A percentile compares a stretch with the other conserved stretches of the same genome.
Conservation (phyloP, 2,113 vertebrate species). For the Leucopternis melanops region DNA sequence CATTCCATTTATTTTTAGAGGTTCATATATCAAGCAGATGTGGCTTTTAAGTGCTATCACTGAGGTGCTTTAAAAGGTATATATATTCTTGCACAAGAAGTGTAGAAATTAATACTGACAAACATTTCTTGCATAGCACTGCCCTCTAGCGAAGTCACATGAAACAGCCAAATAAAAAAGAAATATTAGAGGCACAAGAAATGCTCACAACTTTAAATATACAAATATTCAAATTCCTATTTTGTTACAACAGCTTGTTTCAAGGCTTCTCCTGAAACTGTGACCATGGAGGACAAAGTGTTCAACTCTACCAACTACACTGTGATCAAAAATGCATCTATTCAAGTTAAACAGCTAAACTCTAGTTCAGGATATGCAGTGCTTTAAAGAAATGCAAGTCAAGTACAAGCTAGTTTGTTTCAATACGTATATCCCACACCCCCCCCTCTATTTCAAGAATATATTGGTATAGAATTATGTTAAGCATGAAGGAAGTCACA, state of each 20-base stretch:
- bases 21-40: background rate
- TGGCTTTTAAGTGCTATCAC: background rate
- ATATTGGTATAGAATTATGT: background rate
- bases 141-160: constrained; percentile 78
- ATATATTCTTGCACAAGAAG: background rate
- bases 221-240: background rate
- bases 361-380: background rate
- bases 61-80: background rate
- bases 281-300: background rate
- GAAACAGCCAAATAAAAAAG: background rate
- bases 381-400: background rate
- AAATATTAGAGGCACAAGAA: background rate
- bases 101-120: background rate
- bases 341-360: background rate
- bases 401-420: background rate
- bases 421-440: background rate
- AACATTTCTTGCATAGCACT: constrained; percentile 82
- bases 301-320: background rate
- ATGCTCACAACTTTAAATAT: background rate
- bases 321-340: background rate
- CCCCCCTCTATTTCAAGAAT: background rate
- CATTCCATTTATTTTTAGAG: background rate
- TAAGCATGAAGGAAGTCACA: background rate
- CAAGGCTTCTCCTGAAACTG: background rate
- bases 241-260: background rate